Percentiles rank a stretch among this genome's conserved stretches.
Conservation (phyloP, 2,113 vertebrate species). For the Peromyscus leucopus region DNA sequence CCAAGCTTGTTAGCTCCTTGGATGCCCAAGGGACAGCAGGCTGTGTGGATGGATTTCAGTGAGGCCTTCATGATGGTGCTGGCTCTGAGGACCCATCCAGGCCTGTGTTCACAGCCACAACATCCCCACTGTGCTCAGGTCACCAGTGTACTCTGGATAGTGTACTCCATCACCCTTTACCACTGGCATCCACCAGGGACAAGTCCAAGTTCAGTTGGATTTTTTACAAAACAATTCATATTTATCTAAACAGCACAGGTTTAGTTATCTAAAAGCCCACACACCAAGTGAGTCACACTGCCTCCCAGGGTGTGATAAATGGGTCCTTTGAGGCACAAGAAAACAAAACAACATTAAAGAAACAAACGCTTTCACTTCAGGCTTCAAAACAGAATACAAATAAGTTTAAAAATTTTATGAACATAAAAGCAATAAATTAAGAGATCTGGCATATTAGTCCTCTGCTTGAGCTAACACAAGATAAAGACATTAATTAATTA, state of each 20-base stretch:
- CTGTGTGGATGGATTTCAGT: not conserved
- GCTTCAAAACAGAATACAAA: not conserved
- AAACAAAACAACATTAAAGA: not conserved
- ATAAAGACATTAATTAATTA: not conserved
- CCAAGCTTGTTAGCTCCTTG: too few relatives aligned
- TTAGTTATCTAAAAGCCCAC: not conserved
- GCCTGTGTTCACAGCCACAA: rapidly evolving
- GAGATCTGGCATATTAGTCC: not conserved
- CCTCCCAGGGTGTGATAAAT: not conserved
- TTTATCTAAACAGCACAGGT: not conserved
- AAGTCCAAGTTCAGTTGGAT: not conserved
- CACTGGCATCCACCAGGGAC: not conserved
- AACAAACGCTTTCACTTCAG: not conserved
- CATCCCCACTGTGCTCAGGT: not conserved
- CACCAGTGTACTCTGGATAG: not conserved
- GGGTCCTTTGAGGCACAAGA: not conserved
- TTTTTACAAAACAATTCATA: not conserved
- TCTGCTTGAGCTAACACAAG: not conserved
- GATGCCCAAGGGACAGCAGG: rapidly evolving
- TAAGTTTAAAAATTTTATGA: not conserved
- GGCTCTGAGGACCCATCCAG: not conserved
- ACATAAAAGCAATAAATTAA: not conserved
- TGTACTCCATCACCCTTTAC: not conserved
- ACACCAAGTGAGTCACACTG: too few relatives aligned
- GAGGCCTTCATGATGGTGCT: not conserved